Percentiles rank a stretch among this genome's conserved stretches.
Evolutionary conservation across 1,140 invertebrate genomes (phyloP).

Genomic region (Phenacoccus solenopsis): DNA sequence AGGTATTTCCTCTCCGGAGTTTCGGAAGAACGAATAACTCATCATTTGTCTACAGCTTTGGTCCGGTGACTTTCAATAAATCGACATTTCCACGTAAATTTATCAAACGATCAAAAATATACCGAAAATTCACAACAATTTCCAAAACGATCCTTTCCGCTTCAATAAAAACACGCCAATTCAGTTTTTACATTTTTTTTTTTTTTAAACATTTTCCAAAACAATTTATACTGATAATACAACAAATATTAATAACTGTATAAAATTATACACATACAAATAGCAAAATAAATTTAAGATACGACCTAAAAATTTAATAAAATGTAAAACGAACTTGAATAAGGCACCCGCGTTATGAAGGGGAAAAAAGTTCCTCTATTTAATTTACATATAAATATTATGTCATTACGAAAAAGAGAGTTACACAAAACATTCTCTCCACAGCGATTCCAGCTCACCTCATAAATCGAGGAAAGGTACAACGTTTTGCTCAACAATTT

Average conservation of each 20-base stretch:
- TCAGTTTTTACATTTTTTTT: background rate
- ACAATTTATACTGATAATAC: background rate
- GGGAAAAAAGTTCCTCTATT: background rate
- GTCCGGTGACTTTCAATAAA: too few relatives aligned
- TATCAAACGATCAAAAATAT: too few relatives aligned
- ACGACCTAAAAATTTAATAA: background rate
- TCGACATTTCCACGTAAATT: too few relatives aligned
- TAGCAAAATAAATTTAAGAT: background rate
- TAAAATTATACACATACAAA: background rate
- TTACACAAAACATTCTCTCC: too few relatives aligned
- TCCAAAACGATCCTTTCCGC: too few relatives aligned
- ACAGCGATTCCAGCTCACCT: too few relatives aligned
- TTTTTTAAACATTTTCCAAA: background rate
- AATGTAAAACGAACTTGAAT: background rate
- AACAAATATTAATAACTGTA: conserved; percentile 2
- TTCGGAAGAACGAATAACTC: too few relatives aligned
- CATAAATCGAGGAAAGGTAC: too few relatives aligned
- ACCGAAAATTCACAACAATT: too few relatives aligned
- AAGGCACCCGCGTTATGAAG: background rate
- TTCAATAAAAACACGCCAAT: background rate
- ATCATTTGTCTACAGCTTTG: too few relatives aligned
- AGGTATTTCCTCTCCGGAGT: too few relatives aligned
- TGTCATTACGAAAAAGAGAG: background rate
- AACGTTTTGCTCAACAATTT: too few relatives aligned
- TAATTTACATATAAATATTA: background rate